Base-by-base conservation (phyloP, 1,140 invertebrate species). In the Leptoteleia sp. region DNA sequence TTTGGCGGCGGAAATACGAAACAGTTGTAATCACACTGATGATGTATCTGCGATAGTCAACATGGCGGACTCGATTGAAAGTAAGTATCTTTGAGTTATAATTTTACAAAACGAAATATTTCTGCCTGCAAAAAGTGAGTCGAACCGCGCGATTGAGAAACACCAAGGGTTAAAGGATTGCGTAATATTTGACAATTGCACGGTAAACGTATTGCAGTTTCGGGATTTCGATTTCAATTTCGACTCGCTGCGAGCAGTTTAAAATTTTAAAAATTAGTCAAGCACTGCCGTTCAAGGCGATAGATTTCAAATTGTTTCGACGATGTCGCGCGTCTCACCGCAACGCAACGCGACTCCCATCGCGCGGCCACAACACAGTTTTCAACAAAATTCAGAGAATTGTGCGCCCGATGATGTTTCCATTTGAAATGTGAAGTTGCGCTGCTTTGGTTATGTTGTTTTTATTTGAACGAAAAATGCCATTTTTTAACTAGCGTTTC, bases 61-160 rank as follows among this genome's bases (percentile, higher is more conserved):
- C 89, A 94, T 94, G 93, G 93, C 93, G 91, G 93, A 93, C 91
- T 89, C 91, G 90, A 91, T 92, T 91, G 92, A 93, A 93, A 93
- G 92, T 93, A 91, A 93, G 92, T 93, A 75, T 83, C 83, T 80
- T 62, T 64, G 29, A 25, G n/a, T 45, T 78, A 75, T 82, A 82
- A 81, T 75, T 83, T 81, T 61, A 43, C 47, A 43, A 72, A 84
- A 82, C 83, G 73, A 76, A 13, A n/a, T n/a, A n/a, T n/a, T n/a
- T n/a, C n/a, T 61, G 17, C 54, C 40, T 31, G 55, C 59, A 65
- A 25, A 52, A 67, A 61, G 17, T 35, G 11, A 1, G 15, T 47
- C 31, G 25, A 17, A 40, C 0, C 6, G 11, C 27, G 8, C 27
- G 27, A 4, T 7, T 3, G 1, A 4, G 27, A 29, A 4, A 7